A percentile compares a stretch with the other conserved stretches of the same genome.
These are phyloP conservation scores for Chaetodon trifascialis DNA, from an alignment of 2,113 vertebrate genomes.

Conservation along the genomic window DNA sequence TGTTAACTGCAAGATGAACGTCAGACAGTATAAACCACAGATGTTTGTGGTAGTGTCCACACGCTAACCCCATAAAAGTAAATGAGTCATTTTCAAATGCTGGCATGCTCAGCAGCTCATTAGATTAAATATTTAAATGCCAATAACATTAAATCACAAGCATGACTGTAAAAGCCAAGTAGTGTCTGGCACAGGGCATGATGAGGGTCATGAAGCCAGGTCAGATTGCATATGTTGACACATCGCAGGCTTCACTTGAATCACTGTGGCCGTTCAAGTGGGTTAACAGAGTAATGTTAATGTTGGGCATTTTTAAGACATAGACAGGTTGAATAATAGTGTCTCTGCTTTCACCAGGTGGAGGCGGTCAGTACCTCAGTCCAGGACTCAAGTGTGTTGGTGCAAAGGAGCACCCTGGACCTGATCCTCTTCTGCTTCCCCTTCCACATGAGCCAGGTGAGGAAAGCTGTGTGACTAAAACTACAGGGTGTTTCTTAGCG, in stretches of 20 bases:
- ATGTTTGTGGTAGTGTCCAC: background rate
- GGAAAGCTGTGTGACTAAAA: background rate
- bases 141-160: background rate
- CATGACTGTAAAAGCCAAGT: background rate
- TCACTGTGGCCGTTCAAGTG: background rate
- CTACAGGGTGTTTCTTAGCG: background rate
- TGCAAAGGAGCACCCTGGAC: constrained; percentile 97
- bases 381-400: constrained; percentile 97
- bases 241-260: background rate
- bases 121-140: background rate
- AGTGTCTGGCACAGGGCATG: background rate
- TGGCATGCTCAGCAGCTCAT: background rate
- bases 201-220: background rate
- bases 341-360: constrained; percentile 85
- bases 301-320: background rate
- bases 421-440: constrained; percentile 99
- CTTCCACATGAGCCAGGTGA: constrained; percentile 99
- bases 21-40: background rate
- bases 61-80: background rate
- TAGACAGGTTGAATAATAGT: background rate
- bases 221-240: background rate
- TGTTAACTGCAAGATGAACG: too few relatives aligned
- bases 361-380: constrained; percentile 98
- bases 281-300: background rate
- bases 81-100: background rate